A percentile compares a stretch with the other conserved stretches of the same genome.
Evolutionary conservation across 2,113 vertebrate species (phyloP).

Genomic region (Jaculus jaculus): DNA sequence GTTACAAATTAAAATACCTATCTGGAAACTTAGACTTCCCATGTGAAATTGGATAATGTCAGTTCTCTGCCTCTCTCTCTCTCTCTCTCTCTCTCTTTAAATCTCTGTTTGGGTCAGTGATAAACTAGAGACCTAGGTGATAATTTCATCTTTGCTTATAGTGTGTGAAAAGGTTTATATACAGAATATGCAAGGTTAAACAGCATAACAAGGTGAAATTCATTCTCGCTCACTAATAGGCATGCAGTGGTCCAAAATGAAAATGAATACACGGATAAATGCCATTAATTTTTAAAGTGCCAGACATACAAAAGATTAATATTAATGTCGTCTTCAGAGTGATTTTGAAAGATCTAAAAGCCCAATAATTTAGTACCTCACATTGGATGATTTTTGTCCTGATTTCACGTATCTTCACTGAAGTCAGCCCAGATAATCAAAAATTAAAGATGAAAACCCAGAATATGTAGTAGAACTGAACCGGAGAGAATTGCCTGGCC

Average conservation of each 20-base stretch:
- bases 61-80: background rate
- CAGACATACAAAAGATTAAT: conserved; percentile 65
- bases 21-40: background rate
- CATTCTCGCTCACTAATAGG: conserved; percentile 11
- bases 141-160: background rate
- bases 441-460: conserved; percentile 79
- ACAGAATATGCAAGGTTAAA: background rate
- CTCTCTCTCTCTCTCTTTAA: background rate
- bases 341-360: conserved; percentile 69
- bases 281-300: conserved; percentile 63
- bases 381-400: conserved; percentile 73
- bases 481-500: conserved; percentile 74
- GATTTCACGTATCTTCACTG: conserved; percentile 73
- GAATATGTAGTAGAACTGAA: conserved; percentile 74
- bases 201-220: background rate
- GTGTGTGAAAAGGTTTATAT: background rate
- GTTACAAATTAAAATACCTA: background rate
- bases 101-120: background rate
- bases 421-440: conserved; percentile 80
- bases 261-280: conserved; percentile 47
- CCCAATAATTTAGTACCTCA: conserved; percentile 53
- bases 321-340: conserved; percentile 67
- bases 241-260: conserved; percentile 39
- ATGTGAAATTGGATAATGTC: background rate
- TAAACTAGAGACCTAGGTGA: background rate